Evolutionary conservation across 2,797 vertebrate species (phyloP), one percentile per base, ranked within the genome.

Genomic region (Scyliorhinus canicula): DNA sequence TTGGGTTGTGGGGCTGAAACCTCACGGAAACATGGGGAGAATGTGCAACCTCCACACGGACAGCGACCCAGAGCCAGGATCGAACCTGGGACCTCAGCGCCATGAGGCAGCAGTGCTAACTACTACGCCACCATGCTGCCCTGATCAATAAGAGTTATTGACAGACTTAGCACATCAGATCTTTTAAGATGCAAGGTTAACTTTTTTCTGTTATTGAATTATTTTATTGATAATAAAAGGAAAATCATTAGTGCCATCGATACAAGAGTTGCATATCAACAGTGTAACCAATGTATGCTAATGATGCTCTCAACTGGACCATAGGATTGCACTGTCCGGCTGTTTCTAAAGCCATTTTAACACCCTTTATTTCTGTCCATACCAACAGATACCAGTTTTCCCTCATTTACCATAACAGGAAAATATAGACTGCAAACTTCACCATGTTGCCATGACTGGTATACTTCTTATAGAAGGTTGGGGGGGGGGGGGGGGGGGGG

Each of bases 151-250:
- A 44, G 47, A 69, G 24, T 65, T 91, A 21, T 44, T 40, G 35
- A 71, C 40, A 67, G 28, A 16, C 21, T 71, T 65, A 65, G 21
- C n/a, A 93, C 71, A 74, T 93, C 65, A 71, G 2, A 28, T 35
- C 28, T 71, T 94, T n/a, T 71, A 74, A 35, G 50, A 9, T 28
- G 21, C 16, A n/a, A 31, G 12, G 14, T 52, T 31, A 93, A 93
- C 44, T 21, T 50, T n/a, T n/a, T 74, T 55, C 90, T 31, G 28
- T 71, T 71, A 6, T 21, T 3, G 11, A 71, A 16, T 35, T 65
- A 65, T 67, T n/a, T 94, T 50, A 74, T 35, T 94, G 74, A 74
- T 71, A 50, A 94, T n/a, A 21, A 93, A 69, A 71, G 12, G 63
- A 71, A 71, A 28, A 74, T 74, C n/a, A 74, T 19, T 24, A 94